Conservation (phyloP, 2,888 invertebrate genomes). For the Dorcus hopei region DNA sequence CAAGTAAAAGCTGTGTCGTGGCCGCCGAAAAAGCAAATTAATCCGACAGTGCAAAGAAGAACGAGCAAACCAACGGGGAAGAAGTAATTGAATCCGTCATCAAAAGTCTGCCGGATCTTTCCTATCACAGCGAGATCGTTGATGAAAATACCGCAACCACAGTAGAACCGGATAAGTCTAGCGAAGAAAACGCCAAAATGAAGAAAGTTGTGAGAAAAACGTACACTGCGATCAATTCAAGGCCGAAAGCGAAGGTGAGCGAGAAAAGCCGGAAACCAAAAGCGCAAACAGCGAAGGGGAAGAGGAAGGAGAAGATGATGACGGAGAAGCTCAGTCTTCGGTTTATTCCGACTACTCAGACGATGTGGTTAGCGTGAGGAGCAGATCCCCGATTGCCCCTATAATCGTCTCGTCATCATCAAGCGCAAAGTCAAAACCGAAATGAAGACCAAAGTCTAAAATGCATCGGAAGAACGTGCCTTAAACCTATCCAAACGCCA, state of each 20-base stretch:
- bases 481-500: too few species aligned
- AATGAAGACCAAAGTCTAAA: neutral
- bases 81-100: neutral
- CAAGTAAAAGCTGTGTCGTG: neutral
- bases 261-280: neutral
- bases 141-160: neutral
- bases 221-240: neutral
- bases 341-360: neutral
- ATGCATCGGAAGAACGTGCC: neutral
- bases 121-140: neutral
- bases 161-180: neutral
- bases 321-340: neutral
- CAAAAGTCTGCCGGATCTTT: neutral
- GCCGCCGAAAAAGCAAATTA: neutral
- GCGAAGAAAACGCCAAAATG: neutral
- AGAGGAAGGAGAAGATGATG: neutral
- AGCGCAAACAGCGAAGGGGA: neutral
- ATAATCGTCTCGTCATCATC: too few species aligned
- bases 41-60: neutral
- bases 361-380: neutral
- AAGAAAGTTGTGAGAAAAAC: neutral
- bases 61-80: neutral
- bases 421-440: too few species aligned
- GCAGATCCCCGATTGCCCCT: neutral
- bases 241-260: neutral